Percentiles rank a stretch among this genome's conserved stretches.
Conservation (phyloP, 2,888 invertebrate species). For the Tyria jacobaeae region DNA sequence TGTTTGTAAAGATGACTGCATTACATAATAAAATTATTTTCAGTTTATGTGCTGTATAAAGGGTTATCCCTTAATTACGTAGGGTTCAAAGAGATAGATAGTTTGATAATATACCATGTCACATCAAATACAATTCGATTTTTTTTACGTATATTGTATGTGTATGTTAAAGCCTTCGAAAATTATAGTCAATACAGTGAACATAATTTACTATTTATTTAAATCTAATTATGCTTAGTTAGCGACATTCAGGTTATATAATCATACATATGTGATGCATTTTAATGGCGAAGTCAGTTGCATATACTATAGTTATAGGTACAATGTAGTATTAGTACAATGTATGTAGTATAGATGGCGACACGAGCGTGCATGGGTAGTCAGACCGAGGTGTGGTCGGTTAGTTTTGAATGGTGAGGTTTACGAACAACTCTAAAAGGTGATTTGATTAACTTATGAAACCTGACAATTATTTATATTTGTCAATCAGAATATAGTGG, state of each 20-base stretch:
- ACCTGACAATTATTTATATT: no score
- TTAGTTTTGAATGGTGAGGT: slow-evolving; percentile 44
- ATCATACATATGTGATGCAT: slow-evolving; percentile 29
- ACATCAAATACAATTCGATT: no score
- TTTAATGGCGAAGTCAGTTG: slow-evolving; percentile 11
- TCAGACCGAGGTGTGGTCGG: slow-evolving; percentile 51
- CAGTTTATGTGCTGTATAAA: not conserved
- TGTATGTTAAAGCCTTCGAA: no score
- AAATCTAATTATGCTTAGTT: slow-evolving; percentile 23
- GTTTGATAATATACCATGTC: not conserved
- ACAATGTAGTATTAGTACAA: slow-evolving; percentile 38
- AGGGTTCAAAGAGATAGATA: not conserved
- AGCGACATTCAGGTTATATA: slow-evolving; percentile 38
- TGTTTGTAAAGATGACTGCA: not conserved
- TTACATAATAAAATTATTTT: not conserved
- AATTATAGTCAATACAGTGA: slow-evolving; percentile 25
- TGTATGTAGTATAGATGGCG: slow-evolving; percentile 52
- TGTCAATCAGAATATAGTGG: no score
- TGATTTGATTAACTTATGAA: not conserved
- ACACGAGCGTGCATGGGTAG: slow-evolving; percentile 62
- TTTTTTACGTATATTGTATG: no score
- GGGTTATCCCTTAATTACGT: not conserved
- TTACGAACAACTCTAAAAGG: slow-evolving; percentile 9
- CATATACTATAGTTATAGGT: slow-evolving; percentile 1
- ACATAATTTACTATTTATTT: slow-evolving; percentile 1